These are phyloP conservation scores for Oscheius onirici DNA, from an alignment of 2,888 invertebrate species.

Conservation along the genomic window DNA sequence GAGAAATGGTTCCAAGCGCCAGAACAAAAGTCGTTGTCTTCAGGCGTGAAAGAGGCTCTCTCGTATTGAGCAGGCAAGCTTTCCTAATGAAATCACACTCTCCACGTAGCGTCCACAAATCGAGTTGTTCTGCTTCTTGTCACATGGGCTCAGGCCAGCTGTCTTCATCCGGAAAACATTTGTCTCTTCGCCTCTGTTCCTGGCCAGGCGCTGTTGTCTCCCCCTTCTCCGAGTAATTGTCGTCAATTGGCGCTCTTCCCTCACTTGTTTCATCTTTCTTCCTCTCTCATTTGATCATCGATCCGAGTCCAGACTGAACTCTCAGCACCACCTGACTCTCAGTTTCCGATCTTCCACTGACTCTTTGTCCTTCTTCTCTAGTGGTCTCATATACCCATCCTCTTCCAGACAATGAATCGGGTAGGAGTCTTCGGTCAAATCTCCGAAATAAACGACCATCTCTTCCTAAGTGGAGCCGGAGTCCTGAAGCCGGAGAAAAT, in stretches of 20 bases:
- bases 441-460: conserved; percentile 80
- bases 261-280: conserved; percentile 7
- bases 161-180: conserved; percentile 15
- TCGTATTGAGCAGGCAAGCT: background rate
- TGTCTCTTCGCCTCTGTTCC: conserved; percentile 2
- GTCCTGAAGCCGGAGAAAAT: conserved; percentile 80
- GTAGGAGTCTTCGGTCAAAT: conserved; percentile 71
- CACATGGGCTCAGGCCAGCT: conserved; percentile 15
- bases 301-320: background rate
- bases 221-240: conserved; percentile 16
- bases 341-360: background rate
- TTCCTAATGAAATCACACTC: conserved; percentile 5
- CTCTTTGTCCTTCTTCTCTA: background rate
- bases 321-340: conserved; percentile 1
- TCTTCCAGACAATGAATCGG: conserved; percentile 40
- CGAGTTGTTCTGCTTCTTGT: conserved; percentile 22
- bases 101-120: conserved; percentile 14
- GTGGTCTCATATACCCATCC: conserved; percentile 1
- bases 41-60: background rate
- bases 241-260: conserved; percentile 14
- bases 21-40: background rate
- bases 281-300: background rate
- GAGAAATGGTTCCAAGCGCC: too few species aligned
- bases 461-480: conserved; percentile 85
- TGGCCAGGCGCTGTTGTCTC: too few species aligned